Base-by-base conservation (phyloP, 2,797 vertebrate species). In the Masticophis lateralis region DNA sequence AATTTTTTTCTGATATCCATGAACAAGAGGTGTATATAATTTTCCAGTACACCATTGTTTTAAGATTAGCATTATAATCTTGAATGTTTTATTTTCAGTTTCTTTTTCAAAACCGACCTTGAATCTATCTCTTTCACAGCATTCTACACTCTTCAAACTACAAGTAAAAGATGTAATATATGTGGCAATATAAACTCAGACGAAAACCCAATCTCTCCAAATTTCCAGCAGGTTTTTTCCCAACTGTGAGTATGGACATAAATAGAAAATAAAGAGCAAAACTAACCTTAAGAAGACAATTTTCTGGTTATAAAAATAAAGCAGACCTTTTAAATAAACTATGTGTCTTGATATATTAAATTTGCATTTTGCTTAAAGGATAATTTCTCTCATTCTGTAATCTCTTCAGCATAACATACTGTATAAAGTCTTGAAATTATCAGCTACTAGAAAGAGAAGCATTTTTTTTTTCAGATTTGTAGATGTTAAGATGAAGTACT, bases 271-370 rank as follows among this genome's bases (percentile, higher is more conserved):
- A 32, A 27, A 59, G 37, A 1, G 47, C 18, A 86, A 32, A n/a
- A 53, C 56, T 59, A 86, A 8, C 55, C 28, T 61, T 47, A 56
- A 86, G 59, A 60, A 92, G 47, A 6, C 28, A 86, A 13, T 59
- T 53, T 83, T 63, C 88, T 86, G 88, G 28, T 25, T n/a, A 53
- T 92, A 86, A 90, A 90, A 55, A 92, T 79, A 57, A 43, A 90
- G 10, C n/a, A 32, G 47, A 37, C 43, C 86, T 66, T 90, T 66
- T 87, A 20, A 93, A 87, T 13, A 51, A 25, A 32, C 69, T 86
- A 28, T 53, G 56, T 1, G 47, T 28, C 32, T 66, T 56, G 59
- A 32, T 61, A 86, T 32, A 87, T 57, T 53, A 86, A 14, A 20
- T 12, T 28, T 88, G 27, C 37, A 57, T 88, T 92, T 69, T 74